Base-by-base conservation (phyloP, 2,797 vertebrate species). In the Podargus strigoides region DNA sequence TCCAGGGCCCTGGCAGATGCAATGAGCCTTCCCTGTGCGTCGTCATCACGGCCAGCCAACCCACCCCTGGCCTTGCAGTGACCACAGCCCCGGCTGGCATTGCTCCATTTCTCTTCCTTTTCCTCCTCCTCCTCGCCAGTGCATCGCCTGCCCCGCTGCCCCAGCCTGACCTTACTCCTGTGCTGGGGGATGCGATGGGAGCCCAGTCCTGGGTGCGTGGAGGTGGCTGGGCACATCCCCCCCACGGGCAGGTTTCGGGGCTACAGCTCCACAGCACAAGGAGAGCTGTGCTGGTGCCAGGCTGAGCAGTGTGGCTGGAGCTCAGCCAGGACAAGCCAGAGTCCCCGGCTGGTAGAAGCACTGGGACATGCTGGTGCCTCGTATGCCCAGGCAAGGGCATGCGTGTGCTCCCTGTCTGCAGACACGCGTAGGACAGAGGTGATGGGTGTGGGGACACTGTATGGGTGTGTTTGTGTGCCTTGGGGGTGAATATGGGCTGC, bases 381-480 rank as follows among this genome's bases (percentile, higher is more conserved):
- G 0, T 0, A 1, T 42, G 32, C 32, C 28, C 23, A 2, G 37
- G 23, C n/a, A 34, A 30, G n/a, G 30, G 13, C 30, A 4, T 3
- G 39, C 0, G 3, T 22, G 36, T 8, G 16, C n/a, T 80, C 32
- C 15, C 24, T 39, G 58, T 3, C 49, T 76, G 14, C 27, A 18
- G 3, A n/a, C 4, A 9, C 5, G 1, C 3, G 9, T 1, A 4
- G 5, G 28, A 42, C 6, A 27, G 55, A 15, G 37, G 60, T 10
- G 56, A 20, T 0, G 4, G 12, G 42, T 26, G n/a, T 20, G n/a
- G 37, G 64, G 14, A 0, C 0, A n/a, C 44, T 12, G n/a, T 6
- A 2, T 8, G 27, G 34, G 7, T 41, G 52, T 30, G 41, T 36
- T 11, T 56, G 60, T 9, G 28, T 27, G 44, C 49, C 44, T 12